Percentiles rank a stretch among this genome's conserved stretches.
phyloP scores from a whole-genome alignment of 1,140 invertebrate species.

The Matsumurasca onukii region DNA sequence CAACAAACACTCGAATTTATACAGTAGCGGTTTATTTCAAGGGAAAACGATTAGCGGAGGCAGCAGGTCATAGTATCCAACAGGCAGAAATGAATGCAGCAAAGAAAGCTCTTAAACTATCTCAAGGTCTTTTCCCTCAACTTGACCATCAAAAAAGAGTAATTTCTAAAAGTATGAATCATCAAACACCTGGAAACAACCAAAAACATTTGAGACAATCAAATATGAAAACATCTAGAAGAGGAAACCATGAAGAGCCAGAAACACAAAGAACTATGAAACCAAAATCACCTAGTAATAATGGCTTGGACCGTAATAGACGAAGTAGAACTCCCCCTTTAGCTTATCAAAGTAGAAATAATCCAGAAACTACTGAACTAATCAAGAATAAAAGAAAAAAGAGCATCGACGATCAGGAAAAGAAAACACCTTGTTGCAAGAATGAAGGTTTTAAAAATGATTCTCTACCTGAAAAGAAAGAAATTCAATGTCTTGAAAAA shows the following conservation, averaged over 20 bases:
- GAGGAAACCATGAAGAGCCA: not conserved
- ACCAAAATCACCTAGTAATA: not conserved
- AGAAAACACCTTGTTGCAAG: too few species aligned
- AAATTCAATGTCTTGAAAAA: too few species aligned
- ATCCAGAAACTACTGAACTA: not conserved
- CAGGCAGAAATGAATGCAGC: conserved; percentile 98
- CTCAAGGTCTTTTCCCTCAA: conserved; percentile 84
- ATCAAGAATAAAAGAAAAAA: too few species aligned
- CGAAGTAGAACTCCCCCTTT: not conserved
- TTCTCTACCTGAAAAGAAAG: too few species aligned
- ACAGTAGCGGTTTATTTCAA: conserved; percentile 97
- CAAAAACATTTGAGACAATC: not conserved
- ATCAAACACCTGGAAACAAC: conserved; percentile 48
- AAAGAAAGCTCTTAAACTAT: conserved; percentile 80
- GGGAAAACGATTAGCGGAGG: conserved; percentile 82
- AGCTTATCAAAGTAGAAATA: not conserved
- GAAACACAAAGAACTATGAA: not conserved
- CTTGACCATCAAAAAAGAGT: conserved; percentile 89
- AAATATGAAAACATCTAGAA: not conserved
- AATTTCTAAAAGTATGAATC: conserved; percentile 82
- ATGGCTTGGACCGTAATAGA: not conserved
- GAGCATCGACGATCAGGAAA: too few species aligned
- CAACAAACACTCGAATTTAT: conserved; percentile 94
- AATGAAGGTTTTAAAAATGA: too few species aligned
- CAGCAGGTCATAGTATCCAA: conserved; percentile 92